These are phyloP conservation scores for Drosophila quadrilineata DNA, from an alignment of 1,140 invertebrate genomes.

Conservation along the genomic window DNA sequence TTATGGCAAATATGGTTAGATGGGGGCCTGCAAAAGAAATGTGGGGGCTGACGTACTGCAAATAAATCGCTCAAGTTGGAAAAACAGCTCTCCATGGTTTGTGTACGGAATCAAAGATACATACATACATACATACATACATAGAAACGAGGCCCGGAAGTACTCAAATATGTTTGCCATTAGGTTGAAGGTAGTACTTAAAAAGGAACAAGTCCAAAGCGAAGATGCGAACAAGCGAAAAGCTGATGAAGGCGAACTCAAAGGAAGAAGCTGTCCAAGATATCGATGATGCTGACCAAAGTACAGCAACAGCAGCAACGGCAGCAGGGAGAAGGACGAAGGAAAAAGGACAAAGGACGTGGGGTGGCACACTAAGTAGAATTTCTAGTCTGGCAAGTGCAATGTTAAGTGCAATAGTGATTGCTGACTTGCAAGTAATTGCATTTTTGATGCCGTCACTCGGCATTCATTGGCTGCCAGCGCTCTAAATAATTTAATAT, in stretches of 20 bases:
- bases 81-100: constrained; percentile 24
- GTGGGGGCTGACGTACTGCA: constrained; percentile 50
- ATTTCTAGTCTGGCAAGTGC: not conserved
- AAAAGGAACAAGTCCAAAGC: constrained; percentile 2
- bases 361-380: too few relatives aligned
- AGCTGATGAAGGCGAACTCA: too few relatives aligned
- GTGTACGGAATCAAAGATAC: too few relatives aligned
- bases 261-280: constrained; percentile 14
- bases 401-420: constrained; percentile 9
- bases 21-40: not conserved
- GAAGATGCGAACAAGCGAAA: not conserved
- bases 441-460: constrained; percentile 32
- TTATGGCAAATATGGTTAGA: constrained; percentile 14
- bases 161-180: constrained; percentile 45
- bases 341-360: not conserved
- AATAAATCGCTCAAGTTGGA: constrained; percentile 68
- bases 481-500: constrained; percentile 23
- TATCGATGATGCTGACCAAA: constrained; percentile 8
- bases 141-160: constrained; percentile 12
- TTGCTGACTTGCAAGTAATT: constrained; percentile 12
- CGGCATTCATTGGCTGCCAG: too few relatives aligned
- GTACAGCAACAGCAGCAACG: not conserved
- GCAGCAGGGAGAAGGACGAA: not conserved
- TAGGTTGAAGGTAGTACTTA: constrained; percentile 34
- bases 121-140: too few relatives aligned